phyloP scores from a whole-genome alignment of 2,888 invertebrate genomes.

The Drosophila setosimentum region DNA sequence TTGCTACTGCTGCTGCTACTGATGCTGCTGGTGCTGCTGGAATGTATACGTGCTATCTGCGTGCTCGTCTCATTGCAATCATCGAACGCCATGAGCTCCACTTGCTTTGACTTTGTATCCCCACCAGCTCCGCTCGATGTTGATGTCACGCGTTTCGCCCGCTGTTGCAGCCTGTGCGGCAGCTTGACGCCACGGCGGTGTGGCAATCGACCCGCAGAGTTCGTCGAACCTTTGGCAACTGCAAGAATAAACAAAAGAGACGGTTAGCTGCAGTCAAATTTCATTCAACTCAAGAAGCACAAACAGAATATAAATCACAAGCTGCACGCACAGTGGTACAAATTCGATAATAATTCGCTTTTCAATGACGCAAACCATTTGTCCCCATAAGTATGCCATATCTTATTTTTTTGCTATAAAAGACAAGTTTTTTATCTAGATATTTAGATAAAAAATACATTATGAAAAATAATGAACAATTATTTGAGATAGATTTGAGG shows the following conservation, averaged over 20 bases:
- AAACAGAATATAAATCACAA: constrained; percentile 4
- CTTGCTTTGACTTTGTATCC: constrained; percentile 12
- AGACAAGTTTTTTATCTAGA: not conserved
- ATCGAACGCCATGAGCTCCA: constrained; percentile 29
- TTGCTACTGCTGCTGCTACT: constrained; percentile 29
- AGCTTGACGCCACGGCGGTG: constrained; percentile 36
- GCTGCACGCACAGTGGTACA: constrained; percentile 7
- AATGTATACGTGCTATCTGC: constrained; percentile 40
- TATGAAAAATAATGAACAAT: not conserved
- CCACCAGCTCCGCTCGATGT: constrained; percentile 25
- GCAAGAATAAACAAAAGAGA: constrained; percentile 38
- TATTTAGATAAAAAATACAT: not conserved
- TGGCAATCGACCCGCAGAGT: constrained; percentile 41
- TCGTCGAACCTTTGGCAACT: constrained; percentile 70
- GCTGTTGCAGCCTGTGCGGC: constrained; percentile 29
- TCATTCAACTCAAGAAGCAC: constrained; percentile 7
- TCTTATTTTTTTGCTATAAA: not conserved
- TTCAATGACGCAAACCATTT: constrained; percentile 6
- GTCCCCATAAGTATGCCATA: constrained; percentile 30
- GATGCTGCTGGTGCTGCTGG: constrained; percentile 39
- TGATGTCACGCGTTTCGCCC: constrained; percentile 27
- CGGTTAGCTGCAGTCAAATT: constrained; percentile 5
- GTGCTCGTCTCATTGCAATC: constrained; percentile 15
- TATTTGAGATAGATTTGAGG: not conserved
- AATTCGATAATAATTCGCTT: not conserved